Conservation (phyloP, 2,797 vertebrate genomes). For the Periparus ater region DNA sequence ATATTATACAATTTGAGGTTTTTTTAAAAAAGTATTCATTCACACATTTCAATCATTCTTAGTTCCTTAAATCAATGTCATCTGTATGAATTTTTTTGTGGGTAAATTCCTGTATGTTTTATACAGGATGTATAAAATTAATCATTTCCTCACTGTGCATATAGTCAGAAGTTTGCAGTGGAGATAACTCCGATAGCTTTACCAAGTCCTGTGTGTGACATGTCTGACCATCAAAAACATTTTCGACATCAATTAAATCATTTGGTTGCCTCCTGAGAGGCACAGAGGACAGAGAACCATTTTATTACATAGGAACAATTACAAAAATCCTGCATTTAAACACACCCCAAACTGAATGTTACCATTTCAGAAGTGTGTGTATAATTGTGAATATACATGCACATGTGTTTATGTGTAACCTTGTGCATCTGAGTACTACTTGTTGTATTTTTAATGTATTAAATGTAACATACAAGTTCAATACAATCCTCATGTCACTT, state of each 20-base stretch:
- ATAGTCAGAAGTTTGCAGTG: neutral
- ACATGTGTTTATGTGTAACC: fast-evolving
- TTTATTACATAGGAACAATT: neutral
- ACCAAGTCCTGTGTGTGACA: fast-evolving
- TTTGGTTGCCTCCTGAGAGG: neutral
- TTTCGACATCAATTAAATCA: neutral
- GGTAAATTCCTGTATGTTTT: neutral
- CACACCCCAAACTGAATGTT: neutral
- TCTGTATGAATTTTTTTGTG: neutral
- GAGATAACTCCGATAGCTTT: neutral
- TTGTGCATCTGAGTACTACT: neutral
- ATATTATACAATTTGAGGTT: fast-evolving
- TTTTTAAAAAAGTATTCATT: neutral
- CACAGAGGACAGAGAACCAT: neutral
- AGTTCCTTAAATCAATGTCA: neutral
- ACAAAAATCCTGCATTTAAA: neutral
- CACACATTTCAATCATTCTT: neutral
- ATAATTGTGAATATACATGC: fast-evolving
- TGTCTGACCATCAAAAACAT: neutral
- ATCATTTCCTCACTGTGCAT: fast-evolving
- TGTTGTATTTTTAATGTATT: neutral
- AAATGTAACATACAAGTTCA: neutral
- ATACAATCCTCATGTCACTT: neutral
- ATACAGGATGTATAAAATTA: neutral
- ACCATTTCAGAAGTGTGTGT: neutral